Conservation (phyloP, 1,140 invertebrate species). For the Calosoma granatense region DNA sequence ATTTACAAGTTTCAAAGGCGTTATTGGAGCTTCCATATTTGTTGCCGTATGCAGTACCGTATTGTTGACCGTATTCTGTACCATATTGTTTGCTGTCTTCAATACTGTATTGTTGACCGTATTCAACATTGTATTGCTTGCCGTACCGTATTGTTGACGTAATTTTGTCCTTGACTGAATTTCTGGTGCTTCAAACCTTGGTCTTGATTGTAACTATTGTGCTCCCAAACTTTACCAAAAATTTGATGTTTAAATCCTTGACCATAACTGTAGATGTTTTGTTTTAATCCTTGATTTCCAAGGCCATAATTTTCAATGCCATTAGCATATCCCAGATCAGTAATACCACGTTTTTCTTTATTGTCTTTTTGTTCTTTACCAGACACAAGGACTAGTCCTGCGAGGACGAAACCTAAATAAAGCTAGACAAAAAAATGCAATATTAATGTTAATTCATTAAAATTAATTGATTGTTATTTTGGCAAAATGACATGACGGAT, state of each 20-base stretch:
- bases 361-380: conserved; percentile 23
- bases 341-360: conserved; percentile 31
- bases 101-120: no score
- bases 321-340: conserved; percentile 28
- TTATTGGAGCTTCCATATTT: neutral
- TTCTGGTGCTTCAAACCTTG: no score
- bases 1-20: neutral
- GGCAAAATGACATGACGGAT: neutral
- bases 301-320: conserved; percentile 10
- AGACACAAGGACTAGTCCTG: conserved; percentile 22
- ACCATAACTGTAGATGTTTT: neutral
- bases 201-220: no score
- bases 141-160: no score
- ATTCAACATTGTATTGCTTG: no score
- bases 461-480: neutral
- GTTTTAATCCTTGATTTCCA: neutral
- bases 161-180: no score
- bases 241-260: neutral
- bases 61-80: neutral
- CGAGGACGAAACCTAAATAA: conserved; percentile 20
- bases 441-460: neutral
- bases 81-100: no score
- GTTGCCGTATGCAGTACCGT: neutral
- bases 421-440: conserved; percentile 22
- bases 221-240: no score